phyloP scores from a whole-genome alignment of 2,888 invertebrate species.

The Scaptomyza polygonia region DNA sequence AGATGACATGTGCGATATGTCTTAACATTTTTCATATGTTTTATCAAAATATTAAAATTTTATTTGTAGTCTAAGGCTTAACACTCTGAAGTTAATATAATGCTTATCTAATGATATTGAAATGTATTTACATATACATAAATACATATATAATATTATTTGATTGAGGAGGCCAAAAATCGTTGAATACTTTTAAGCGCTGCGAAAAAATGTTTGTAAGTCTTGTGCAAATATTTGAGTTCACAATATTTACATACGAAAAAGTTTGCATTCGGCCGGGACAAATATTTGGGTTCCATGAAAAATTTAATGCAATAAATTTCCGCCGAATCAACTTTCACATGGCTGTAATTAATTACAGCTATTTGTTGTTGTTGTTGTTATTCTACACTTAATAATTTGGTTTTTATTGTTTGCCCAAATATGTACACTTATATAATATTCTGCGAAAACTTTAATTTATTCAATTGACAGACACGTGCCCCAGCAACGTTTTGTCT shows the following conservation, averaged over 20 bases:
- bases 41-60: too few species aligned
- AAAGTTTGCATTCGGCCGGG: constrained; percentile 31
- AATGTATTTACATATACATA: too few species aligned
- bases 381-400: constrained; percentile 2
- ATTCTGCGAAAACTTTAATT: constrained; percentile 57
- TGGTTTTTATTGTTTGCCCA: constrained; percentile 34
- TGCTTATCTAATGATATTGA: too few species aligned
- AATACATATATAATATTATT: too few species aligned
- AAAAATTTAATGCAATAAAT: constrained; percentile 65
- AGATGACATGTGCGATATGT: background rate
- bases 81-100: too few species aligned
- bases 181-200: constrained; percentile 50
- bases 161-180: background rate
- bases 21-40: background rate
- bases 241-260: constrained; percentile 39
- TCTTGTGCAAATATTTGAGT: constrained; percentile 55
- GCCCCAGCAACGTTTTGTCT: constrained; percentile 36
- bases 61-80: too few species aligned
- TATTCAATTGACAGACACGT: constrained; percentile 68
- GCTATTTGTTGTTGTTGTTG: constrained; percentile 23
- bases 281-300: constrained; percentile 55
- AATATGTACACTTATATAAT: constrained; percentile 44
- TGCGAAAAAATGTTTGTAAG: constrained; percentile 10
- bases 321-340: constrained; percentile 55
- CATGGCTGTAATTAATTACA: constrained; percentile 62